phyloP scores from a whole-genome alignment of 2,888 invertebrate species.

The Amphimallon solstitiale region DNA sequence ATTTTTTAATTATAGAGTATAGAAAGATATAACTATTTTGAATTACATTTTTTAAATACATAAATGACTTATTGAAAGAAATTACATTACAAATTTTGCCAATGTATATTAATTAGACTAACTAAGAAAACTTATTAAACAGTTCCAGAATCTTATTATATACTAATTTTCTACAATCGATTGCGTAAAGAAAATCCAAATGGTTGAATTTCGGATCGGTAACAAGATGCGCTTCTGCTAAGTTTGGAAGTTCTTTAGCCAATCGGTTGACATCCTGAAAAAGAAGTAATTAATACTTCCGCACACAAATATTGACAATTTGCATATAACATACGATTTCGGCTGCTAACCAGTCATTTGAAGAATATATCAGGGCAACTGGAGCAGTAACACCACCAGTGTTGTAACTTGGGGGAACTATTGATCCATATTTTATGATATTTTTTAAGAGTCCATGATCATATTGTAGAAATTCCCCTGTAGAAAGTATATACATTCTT shows the following conservation, averaged over 20 bases:
- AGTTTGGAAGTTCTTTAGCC: slow-evolving; percentile 65
- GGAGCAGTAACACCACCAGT: slow-evolving; percentile 60
- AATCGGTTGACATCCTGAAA: slow-evolving; percentile 68
- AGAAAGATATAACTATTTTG: too few species aligned
- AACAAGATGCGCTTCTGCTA: slow-evolving; percentile 67
- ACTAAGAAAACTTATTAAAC: too few species aligned
- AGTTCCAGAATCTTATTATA: slow-evolving; percentile 62
- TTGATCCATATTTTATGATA: slow-evolving; percentile 53
- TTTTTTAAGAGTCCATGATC: slow-evolving; percentile 58
- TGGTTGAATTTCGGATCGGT: slow-evolving; percentile 70
- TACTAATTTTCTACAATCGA: slow-evolving; percentile 68
- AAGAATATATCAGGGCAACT: slow-evolving; percentile 63
- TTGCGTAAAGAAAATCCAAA: slow-evolving; percentile 75
- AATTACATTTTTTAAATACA: too few species aligned
- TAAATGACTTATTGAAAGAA: too few species aligned
- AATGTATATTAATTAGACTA: too few species aligned
- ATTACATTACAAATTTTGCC: too few species aligned
- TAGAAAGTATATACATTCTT: too few species aligned
- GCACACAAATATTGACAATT: too few species aligned
- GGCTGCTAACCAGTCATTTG: too few species aligned
- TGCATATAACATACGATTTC: too few species aligned
- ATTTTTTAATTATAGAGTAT: too few species aligned
- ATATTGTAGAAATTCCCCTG: slow-evolving; percentile 10
- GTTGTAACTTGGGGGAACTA: slow-evolving; percentile 63
- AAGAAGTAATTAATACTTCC: too few species aligned